Conservation (phyloP, 2,113 vertebrate genomes). For the Haliaeetus leucogaster region DNA sequence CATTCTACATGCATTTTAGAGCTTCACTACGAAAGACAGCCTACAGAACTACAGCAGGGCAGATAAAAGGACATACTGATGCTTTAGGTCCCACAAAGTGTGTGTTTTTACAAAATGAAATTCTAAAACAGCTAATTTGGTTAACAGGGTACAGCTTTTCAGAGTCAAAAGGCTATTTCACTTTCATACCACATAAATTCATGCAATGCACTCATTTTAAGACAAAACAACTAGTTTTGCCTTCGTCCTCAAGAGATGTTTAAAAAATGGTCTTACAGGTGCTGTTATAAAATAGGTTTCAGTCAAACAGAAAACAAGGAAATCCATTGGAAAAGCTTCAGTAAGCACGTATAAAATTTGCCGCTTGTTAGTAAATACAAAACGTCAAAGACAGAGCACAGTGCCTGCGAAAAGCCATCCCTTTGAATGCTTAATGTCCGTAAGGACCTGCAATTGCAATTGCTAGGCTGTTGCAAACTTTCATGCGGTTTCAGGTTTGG, state of each 20-base stretch:
- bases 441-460: rapidly evolving
- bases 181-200: neutral
- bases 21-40: neutral
- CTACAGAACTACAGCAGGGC: neutral
- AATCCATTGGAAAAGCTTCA: neutral
- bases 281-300: neutral
- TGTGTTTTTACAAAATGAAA: neutral
- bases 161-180: neutral
- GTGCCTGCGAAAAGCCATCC: neutral
- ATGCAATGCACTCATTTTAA: neutral
- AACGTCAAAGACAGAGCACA: neutral
- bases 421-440: neutral
- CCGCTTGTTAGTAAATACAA: neutral
- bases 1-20: neutral
- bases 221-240: neutral
- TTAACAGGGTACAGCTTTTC: neutral
- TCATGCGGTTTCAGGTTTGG: neutral
- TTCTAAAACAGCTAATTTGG: neutral
- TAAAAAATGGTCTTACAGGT: neutral
- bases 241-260: neutral
- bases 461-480: neutral
- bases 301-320: neutral
- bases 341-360: neutral
- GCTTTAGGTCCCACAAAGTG: neutral
- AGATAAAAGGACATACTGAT: neutral